Percentiles rank a stretch among this genome's conserved stretches.
Evolutionary conservation across 37 sponge, comb jelly and placozoan genomes (phyloP).

Genomic region (Axinella damicornis): DNA sequence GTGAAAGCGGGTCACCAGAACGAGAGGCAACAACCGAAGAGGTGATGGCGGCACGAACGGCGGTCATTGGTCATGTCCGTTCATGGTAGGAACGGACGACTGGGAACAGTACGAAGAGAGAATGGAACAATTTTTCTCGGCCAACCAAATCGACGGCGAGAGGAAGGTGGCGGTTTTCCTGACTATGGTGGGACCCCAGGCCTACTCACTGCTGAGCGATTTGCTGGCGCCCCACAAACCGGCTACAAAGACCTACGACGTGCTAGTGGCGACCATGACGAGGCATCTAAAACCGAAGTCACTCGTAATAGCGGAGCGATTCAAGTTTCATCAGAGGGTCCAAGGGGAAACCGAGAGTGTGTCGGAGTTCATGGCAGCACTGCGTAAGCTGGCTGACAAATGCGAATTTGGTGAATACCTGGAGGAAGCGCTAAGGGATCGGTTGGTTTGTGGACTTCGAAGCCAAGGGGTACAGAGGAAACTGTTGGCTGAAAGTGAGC

Average conservation of each 20-base stretch:
- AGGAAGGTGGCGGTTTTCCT: slow-evolving; percentile 36
- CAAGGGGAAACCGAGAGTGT: slow-evolving; percentile 35
- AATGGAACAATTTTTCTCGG: slow-evolving; percentile 17
- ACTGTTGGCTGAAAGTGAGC: slow-evolving; percentile 12
- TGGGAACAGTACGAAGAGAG: slow-evolving; percentile 39
- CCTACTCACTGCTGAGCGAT: slow-evolving; percentile 32
- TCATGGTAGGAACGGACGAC: no score
- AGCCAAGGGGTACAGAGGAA: slow-evolving; percentile 16
- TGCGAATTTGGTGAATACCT: slow-evolving; percentile 29
- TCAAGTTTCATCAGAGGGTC: slow-evolving; percentile 20
- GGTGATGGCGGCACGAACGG: no score
- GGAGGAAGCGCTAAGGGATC: slow-evolving; percentile 33
- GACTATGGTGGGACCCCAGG: slow-evolving; percentile 4
- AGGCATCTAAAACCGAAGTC: slow-evolving; percentile 34
- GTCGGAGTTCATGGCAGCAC: slow-evolving; percentile 28
- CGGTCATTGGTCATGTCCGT: no score
- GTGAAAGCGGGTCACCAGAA: not conserved
- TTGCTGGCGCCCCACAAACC: slow-evolving; percentile 27
- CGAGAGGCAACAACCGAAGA: not conserved
- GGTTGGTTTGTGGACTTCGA: slow-evolving; percentile 44
- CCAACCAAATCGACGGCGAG: slow-evolving; percentile 29
- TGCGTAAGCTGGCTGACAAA: slow-evolving; percentile 21
- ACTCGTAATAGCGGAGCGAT: slow-evolving; percentile 16
- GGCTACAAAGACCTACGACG: slow-evolving; percentile 1
- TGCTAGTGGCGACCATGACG: not conserved